Evolutionary conservation across 2,113 vertebrate species (phyloP).

Genomic region (Tragelaphus imberbis): DNA sequence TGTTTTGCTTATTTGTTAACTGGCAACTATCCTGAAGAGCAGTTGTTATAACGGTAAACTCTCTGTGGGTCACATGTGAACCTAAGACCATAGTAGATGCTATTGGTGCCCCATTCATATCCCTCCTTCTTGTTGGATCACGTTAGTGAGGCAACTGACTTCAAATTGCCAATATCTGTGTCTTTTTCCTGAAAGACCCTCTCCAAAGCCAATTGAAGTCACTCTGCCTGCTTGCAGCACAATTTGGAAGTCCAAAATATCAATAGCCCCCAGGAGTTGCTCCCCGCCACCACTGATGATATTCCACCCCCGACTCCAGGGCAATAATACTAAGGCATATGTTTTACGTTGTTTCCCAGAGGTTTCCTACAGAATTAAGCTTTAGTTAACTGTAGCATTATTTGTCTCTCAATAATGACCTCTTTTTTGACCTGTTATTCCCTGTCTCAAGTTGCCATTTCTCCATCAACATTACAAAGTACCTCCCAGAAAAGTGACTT

Average conservation of each 20-base stretch:
- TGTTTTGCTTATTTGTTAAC: neutral
- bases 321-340: neutral
- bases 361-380: neutral
- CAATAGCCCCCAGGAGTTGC: neutral
- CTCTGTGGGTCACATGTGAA: neutral
- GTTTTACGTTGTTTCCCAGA: neutral
- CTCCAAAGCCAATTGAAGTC: neutral
- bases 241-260: neutral
- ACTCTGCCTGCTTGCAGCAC: neutral
- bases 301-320: neutral
- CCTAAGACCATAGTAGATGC: neutral
- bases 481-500: neutral
- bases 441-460: neutral
- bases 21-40: neutral
- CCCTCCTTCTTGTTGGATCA: neutral
- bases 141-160: neutral
- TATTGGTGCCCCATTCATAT: neutral
- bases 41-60: neutral
- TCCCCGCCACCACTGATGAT: neutral
- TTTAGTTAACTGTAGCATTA: neutral
- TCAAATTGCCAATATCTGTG: neutral
- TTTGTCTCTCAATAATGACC: neutral
- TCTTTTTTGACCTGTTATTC: neutral
- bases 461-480: neutral
- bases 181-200: neutral